A percentile compares a stretch with the other conserved stretches of the same genome.
phyloP scores from a whole-genome alignment of 2,797 vertebrate species.

The Anabas testudineus region DNA sequence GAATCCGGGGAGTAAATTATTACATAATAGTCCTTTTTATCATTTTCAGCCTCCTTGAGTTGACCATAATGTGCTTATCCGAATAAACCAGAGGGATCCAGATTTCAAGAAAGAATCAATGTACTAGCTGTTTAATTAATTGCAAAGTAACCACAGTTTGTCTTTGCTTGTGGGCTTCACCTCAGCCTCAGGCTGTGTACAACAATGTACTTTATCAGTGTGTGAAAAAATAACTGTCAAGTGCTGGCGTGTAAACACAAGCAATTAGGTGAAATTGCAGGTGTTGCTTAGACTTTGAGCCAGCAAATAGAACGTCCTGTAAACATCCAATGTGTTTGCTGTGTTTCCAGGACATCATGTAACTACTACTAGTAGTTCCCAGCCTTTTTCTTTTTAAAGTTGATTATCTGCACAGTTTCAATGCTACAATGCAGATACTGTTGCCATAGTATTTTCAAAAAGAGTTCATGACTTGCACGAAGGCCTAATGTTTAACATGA shows the following conservation, averaged over 20 bases:
- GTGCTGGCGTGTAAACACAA: not conserved
- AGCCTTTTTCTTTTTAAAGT: not conserved
- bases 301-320: not conserved
- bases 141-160: not conserved
- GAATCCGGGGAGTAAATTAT: not conserved
- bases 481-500: too few species aligned
- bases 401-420: not conserved
- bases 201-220: too few species aligned
- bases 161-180: not conserved
- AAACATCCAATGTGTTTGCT: not conserved
- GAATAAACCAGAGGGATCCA: not conserved
- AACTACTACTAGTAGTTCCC: not conserved
- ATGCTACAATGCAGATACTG: too few species aligned
- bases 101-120: slow-evolving; percentile 3
- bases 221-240: not conserved
- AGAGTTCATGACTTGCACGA: too few species aligned
- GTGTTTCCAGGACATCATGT: too few species aligned
- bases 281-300: not conserved
- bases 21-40: not conserved
- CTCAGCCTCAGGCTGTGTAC: not conserved
- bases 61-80: not conserved
- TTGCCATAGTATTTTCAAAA: too few species aligned
- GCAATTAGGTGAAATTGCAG: too few species aligned
- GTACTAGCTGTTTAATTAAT: not conserved
- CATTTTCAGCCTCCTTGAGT: slow-evolving; percentile 2